These are phyloP conservation scores for Podarcis lilfordi DNA, from an alignment of 2,797 vertebrate species.

Conservation along the genomic window DNA sequence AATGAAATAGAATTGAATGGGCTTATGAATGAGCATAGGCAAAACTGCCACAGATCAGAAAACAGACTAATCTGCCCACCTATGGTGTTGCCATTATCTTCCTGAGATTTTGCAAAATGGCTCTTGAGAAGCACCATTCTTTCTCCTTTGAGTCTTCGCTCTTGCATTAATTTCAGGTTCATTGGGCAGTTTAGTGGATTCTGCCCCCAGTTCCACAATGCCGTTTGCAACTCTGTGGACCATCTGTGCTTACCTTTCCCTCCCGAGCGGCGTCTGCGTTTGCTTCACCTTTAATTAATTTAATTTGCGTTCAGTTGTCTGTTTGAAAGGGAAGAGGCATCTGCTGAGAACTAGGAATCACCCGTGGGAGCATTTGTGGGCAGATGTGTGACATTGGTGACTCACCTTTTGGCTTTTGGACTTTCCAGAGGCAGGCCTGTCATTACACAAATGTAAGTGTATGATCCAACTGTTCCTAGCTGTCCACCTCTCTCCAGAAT, in stretches of 20 bases:
- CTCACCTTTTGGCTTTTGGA: slow-evolving; percentile 18
- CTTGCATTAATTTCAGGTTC: background rate
- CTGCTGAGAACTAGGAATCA: background rate
- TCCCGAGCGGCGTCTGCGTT: background rate
- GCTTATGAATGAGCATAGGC: no score
- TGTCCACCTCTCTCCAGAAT: background rate
- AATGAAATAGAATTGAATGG: no score
- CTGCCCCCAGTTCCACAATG: background rate
- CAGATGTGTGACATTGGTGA: background rate
- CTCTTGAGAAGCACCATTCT: background rate
- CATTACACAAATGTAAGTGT: background rate
- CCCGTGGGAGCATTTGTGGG: slow-evolving; percentile 26
- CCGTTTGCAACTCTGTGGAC: slow-evolving; percentile 11
- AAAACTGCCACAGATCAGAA: background rate
- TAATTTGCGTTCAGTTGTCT: slow-evolving; percentile 40
- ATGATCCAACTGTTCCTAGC: background rate
- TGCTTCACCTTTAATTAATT: slow-evolving; percentile 25
- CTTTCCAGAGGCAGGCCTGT: background rate
- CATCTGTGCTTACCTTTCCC: slow-evolving; percentile 15
- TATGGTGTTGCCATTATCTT: background rate
- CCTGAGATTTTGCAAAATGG: background rate
- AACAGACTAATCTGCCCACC: background rate
- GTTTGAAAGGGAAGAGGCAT: slow-evolving; percentile 22
- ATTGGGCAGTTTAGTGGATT: background rate
- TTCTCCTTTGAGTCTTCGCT: background rate